Base-by-base conservation (phyloP, 2,797 vertebrate species). In the Adelosebastes latens region DNA sequence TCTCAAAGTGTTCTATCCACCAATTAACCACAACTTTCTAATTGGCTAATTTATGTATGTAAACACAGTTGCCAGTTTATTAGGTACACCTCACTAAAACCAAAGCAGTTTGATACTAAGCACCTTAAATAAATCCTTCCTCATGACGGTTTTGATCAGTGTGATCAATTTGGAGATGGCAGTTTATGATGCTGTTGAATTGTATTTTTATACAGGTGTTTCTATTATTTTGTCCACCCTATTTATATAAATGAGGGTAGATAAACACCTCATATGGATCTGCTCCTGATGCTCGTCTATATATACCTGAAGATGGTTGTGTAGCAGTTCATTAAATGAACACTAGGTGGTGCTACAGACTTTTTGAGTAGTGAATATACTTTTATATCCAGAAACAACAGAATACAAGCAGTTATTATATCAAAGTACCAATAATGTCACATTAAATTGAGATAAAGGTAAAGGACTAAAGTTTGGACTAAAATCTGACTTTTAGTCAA, bases 281-380 rank as follows among this genome's bases (percentile, higher is more conserved):
- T 46, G 42, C 42, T 46, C 16, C 14, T 63, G 36, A 65, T 27
- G 5, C 3, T 7, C 6, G 22, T 13, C 9, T 25, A 16, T 46
- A 6, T 29, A 8, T 18, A 4, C 22, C 53, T 70, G 16, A 1
- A 58, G 18, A 5, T 25, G 22, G 4, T 20, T 31, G 16, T 32
- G 32, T 22, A 46, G 32, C 31, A 79, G 42, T 42, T 8, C 46
- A 24, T 12, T 20, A 1, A 55, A 9, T 5, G 2, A 2, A 24
- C 86, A 75, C 74, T n/a, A 75, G 86, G 59, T 65, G 80, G 56
- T 31, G 80, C 69, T 70, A n/a, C 27, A 62, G 32, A 46, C 49
- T 13, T 64, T 29, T 27, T 24, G 11, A 2, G 12, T 59, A 29
- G 4, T 27, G 14, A 4, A 11, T 13, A 13, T 42, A 34, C 59